Conservation (phyloP, 2,113 vertebrate species). For the Coptodon bakossiorum region DNA sequence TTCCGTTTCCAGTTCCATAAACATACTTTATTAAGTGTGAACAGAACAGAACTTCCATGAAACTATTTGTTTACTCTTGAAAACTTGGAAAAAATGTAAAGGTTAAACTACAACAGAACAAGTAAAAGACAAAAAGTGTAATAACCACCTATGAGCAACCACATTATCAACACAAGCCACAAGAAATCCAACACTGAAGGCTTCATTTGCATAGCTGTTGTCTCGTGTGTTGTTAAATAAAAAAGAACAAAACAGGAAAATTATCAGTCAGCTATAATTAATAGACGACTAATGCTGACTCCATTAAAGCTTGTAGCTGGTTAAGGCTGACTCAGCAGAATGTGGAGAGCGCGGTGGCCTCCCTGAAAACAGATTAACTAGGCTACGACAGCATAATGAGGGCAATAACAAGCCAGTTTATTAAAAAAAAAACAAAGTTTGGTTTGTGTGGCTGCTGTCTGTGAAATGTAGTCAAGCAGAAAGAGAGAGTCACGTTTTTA, state of each 20-base stretch:
- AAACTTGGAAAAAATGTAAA: not conserved
- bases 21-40: not conserved
- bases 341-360: not conserved
- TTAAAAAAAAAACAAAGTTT: constrained; percentile 8
- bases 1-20: not conserved
- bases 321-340: constrained; percentile 40
- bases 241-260: constrained; percentile 30
- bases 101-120: not conserved
- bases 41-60: not conserved
- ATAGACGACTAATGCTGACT: constrained; percentile 45
- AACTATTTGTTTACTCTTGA: not conserved
- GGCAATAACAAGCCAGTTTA: constrained; percentile 35
- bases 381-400: constrained; percentile 18
- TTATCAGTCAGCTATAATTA: constrained; percentile 51
- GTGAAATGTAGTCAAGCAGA: not conserved
- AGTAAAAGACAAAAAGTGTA: not conserved
- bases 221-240: not conserved
- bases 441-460: not conserved
- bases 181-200: not conserved
- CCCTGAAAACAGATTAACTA: constrained; percentile 42
- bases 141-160: not conserved
- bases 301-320: constrained; percentile 20
- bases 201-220: constrained; percentile 2
- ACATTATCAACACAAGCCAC: not conserved
- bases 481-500: not conserved